Base-by-base conservation (phyloP, 1,140 invertebrate species). In the Bacillus rossius region DNA sequence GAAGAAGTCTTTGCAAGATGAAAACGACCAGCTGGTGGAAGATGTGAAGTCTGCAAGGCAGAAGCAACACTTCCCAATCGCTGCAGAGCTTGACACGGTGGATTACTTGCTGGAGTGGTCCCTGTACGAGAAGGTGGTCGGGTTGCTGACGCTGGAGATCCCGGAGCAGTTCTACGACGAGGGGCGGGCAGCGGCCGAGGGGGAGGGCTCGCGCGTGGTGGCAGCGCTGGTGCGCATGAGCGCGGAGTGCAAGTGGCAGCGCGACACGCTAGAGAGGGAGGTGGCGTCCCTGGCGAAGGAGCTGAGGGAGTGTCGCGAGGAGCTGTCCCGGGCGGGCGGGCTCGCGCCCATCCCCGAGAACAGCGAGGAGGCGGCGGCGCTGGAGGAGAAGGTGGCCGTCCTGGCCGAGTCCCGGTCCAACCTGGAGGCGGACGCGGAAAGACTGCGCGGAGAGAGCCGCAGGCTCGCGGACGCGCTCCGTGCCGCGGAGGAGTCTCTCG, bases 1-100 rank as follows among this genome's bases (percentile, higher is more conserved):
- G n/a, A 86, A 85, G 69, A 77, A 77, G 16, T 80, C 85, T 55
- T 64, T 84, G n/a, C 77, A 82, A 49, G 76, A 77, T n/a, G 85
- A 85, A 49, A 70, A 76, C 53, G 67, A 72, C 8, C 61, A 62
- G 8, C 65, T 77, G 25, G 73, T 76, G 61, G 65, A 63, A 34
- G 72, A 73, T 0, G 75, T 76, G 51, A 74, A 76, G 23, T 64
- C 68, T 3, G 55, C 77, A 0, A 74, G 75, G 48, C 4, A 17
- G 1, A 7, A 8, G 16, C 0, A 2, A 13, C 13, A 2, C 34
- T 17, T 2, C 16, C 25, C 14, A 13, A 19, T 29, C 8, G 8
- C 7, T 1, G 14, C 7, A 23, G 16, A 4, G 5, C 22, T 23
- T 58, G 48, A 50, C 16, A 3, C 13, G 2, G 16, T 2, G 25